Evolutionary conservation across 1,140 invertebrate species (phyloP), one percentile per base, ranked within the genome.

Genomic region (Drosophila bocqueti): DNA sequence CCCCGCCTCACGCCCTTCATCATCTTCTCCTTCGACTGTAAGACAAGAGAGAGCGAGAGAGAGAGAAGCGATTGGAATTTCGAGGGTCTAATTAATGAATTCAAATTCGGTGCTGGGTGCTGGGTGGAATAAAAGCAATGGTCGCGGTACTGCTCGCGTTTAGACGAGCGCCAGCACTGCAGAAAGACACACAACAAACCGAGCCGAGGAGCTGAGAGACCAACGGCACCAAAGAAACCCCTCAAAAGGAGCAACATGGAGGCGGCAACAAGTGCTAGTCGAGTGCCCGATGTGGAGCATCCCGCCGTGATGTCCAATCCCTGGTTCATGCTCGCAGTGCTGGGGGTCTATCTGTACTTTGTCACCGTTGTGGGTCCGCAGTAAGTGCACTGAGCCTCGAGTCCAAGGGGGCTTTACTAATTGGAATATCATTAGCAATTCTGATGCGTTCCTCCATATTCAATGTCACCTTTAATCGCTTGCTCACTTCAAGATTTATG

Each of bases 21-120:
- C 98, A 99, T 99, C 94, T 99, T 99, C 91, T 99, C 99, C 93
- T 99, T 98, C 36, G 98, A 99, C 98, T 99, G 94, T 52, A 96
- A 96, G 9, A 40, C 5, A 57, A 15, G 8, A 34, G 11, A 76
- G 52, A 10, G 11, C 26, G 8, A 57, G 4, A 24, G 2, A 9
- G 4, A 16, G 18, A 74, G 46, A 13, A 15, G 29, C 24, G 31
- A 29, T 58, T 10, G n/a, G 16, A 45, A 58, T 24, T 67, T 54
- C 31, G 26, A 38, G 52, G 66, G 15, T 7, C 21, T 10, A 58
- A 40, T 49, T 45, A 60, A 73, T 43, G 31, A 50, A 61, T 73
- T 73, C 40, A 43, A 74, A 73, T 52, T 52, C 31, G 18, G 42
- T 31, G 29, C 60, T 36, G 94, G 59, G 81, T 94, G 9, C 21